phyloP scores from a whole-genome alignment of 2,113 vertebrate species.

The Uria aalge region DNA sequence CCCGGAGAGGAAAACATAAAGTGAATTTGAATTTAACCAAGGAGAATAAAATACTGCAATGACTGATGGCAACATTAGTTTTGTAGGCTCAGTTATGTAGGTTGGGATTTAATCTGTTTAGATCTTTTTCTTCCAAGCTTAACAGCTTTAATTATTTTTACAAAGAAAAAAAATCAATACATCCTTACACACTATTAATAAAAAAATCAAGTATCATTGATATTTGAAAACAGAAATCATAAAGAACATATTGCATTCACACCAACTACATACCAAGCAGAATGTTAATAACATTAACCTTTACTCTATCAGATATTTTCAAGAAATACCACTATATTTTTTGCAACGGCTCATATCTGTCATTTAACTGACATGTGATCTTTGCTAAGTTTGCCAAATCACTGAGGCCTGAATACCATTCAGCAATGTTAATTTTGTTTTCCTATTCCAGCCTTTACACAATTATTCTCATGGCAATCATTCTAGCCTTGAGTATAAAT shows the following conservation, averaged over 20 bases:
- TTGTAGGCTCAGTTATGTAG: not conserved
- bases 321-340: slow-evolving; percentile 56
- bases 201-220: slow-evolving; percentile 1
- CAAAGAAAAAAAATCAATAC: not conserved
- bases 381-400: slow-evolving; percentile 67
- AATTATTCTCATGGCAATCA: slow-evolving; percentile 65
- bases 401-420: slow-evolving; percentile 68
- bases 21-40: not conserved
- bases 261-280: slow-evolving; percentile 53
- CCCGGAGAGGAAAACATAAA: not conserved
- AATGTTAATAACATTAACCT: slow-evolving; percentile 64
- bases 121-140: not conserved
- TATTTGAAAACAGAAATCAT: slow-evolving; percentile 57
- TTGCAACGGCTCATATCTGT: slow-evolving; percentile 38
- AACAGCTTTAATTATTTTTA: slow-evolving; percentile 36
- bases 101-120: not conserved
- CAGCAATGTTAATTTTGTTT: slow-evolving; percentile 68
- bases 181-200: not conserved
- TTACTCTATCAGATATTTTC: slow-evolving; percentile 62
- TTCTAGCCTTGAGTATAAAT: slow-evolving; percentile 65
- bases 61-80: not conserved
- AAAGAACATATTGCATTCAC: slow-evolving; percentile 53
- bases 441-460: slow-evolving; percentile 54
- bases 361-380: slow-evolving; percentile 65
- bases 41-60: not conserved